These are phyloP conservation scores for Halcyon smyrnensis DNA, from an alignment of 2,797 vertebrate species.

Conservation along the genomic window DNA sequence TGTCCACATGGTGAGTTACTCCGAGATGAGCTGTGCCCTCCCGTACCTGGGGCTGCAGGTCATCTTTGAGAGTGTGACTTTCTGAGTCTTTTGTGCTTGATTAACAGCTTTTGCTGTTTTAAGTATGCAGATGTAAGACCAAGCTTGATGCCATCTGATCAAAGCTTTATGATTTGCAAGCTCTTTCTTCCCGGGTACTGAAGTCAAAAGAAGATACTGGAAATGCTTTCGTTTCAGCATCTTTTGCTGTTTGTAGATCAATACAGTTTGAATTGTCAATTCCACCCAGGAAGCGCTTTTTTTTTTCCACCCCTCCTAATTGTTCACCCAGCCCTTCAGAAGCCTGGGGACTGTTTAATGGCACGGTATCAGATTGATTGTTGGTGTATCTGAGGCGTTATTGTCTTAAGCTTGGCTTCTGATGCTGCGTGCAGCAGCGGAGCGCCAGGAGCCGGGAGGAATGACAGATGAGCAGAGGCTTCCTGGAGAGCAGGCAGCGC, in stretches of 20 bases:
- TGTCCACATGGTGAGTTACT: fast-evolving
- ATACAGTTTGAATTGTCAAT: neutral
- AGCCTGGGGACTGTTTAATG: neutral
- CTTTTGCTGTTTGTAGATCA: neutral
- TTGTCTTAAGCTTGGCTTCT: constrained; percentile 62
- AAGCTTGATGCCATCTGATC: constrained; percentile 3
- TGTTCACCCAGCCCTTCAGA: neutral
- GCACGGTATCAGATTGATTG: neutral
- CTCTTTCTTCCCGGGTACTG: neutral
- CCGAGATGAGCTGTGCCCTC: neutral
- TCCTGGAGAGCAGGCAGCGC: neutral
- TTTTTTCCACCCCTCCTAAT: neutral
- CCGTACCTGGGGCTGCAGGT: neutral
- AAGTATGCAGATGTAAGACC: neutral
- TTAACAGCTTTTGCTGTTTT: neutral
- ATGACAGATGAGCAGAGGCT: constrained; percentile 10
- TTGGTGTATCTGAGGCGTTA: neutral
- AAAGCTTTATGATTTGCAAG: neutral
- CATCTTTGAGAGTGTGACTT: neutral
- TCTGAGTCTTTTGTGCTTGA: neutral
- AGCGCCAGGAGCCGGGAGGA: neutral
- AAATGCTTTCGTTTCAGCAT: neutral
- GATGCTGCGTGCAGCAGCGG: constrained; percentile 58
- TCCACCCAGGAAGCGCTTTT: neutral
- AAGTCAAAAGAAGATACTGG: neutral